phyloP scores from a whole-genome alignment of 2,113 vertebrate species.

The Menidia beryllina region DNA sequence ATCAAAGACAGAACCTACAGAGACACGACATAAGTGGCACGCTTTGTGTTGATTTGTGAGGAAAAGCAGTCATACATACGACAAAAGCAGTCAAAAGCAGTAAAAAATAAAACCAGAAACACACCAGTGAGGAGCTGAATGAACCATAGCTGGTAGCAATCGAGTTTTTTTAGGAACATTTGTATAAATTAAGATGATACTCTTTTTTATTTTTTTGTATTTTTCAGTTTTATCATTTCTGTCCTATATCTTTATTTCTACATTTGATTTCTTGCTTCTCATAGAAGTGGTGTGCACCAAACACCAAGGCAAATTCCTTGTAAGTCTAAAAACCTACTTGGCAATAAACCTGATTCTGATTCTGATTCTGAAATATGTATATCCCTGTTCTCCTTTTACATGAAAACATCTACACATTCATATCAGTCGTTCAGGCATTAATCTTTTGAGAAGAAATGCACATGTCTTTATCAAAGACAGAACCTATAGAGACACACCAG shows the following conservation, averaged over 20 bases:
- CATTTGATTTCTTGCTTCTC: too few relatives aligned
- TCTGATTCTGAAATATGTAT: conserved; percentile 25
- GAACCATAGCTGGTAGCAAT: conserved; percentile 68
- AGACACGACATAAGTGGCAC: conserved; percentile 29
- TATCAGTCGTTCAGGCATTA: conserved; percentile 55
- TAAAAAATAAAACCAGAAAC: conserved; percentile 24
- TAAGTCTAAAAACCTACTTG: too few relatives aligned
- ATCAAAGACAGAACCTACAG: conserved; percentile 29
- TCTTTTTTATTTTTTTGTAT: too few relatives aligned
- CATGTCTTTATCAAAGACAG: conserved; percentile 18
- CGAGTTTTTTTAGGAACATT: too few relatives aligned
- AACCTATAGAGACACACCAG: conserved; percentile 27
- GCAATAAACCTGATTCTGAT: too few relatives aligned
- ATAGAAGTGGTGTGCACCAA: too few relatives aligned
- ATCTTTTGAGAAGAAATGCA: conserved; percentile 14
- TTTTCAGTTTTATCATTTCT: too few relatives aligned
- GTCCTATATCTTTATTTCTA: too few relatives aligned
- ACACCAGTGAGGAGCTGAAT: conserved; percentile 36
- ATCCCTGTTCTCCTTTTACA: conserved; percentile 43
- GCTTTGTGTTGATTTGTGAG: conserved; percentile 19
- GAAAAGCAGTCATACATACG: too few relatives aligned
- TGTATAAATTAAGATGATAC: conserved; percentile 74
- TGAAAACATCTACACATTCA: conserved; percentile 24
- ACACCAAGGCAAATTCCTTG: too few relatives aligned
- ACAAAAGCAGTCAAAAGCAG: too few relatives aligned